Evolutionary conservation across 2,888 invertebrate species (phyloP), one percentile per base, ranked within the genome.

Genomic region (Cheilosia grossa): DNA sequence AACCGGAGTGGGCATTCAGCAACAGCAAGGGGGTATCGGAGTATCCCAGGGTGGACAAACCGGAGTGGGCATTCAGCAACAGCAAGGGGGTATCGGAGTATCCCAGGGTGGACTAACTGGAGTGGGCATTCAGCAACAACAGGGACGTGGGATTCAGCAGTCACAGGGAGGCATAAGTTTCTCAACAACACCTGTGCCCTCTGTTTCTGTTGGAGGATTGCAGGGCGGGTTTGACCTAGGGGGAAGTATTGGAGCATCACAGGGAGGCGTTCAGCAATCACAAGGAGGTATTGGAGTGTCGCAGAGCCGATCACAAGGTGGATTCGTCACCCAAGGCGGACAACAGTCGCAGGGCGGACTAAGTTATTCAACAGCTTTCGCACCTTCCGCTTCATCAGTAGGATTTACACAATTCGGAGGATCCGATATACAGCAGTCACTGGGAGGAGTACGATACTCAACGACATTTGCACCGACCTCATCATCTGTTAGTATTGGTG

Each of bases 331-430:
- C 6, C 13, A 40, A 15, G 80, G 73, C 15, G n/a, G 47, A 24
- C 74, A 74, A n/a, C 66, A 74, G n/a, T 56, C 78, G 0, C 82
- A 64, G 21, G 70, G 81, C 7, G 49, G 37, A 2, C 4, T 44
- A 21, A 30, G 17, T 64, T 88, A 89, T 24, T 89, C 89, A 33
- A 37, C 56, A 19, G 37, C 47, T 4, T 30, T n/a, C n/a, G 27
- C 59, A 19, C 33, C 49, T 1, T 27, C 30, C 30, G 24, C 44
- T 24, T n/a, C 53, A 4, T 19, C 61, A 1, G 17, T 44, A 13
- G 69, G 69, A 15, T 27, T 27, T 9, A 4, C 24, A 6, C 37
- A 37, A 15, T 44, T 44, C 17, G 53, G 66, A 1, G 67, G 53
- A 21, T 1, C 15, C 13, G 53, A 37, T 6, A 15, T 58, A 13